These are phyloP conservation scores for Neodontobutis hainanensis DNA, from an alignment of 2,113 vertebrate genomes.

Conservation along the genomic window DNA sequence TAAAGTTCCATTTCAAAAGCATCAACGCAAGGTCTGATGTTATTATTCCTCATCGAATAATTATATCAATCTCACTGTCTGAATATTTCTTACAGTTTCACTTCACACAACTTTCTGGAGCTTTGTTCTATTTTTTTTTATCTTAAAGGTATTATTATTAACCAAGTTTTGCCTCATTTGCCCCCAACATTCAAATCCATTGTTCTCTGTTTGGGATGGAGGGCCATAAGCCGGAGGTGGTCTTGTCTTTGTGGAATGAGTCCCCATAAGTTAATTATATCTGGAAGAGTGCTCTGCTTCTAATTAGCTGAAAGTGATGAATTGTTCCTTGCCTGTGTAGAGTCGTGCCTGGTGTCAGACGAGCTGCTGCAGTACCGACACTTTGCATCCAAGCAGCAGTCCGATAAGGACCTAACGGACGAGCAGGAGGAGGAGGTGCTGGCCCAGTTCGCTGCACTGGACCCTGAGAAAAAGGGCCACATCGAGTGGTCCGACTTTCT, in stretches of 20 bases:
- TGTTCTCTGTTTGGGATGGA: neutral
- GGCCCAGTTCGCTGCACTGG: slow-evolving; percentile 89
- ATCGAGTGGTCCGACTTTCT: slow-evolving; percentile 93
- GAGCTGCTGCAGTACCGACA: slow-evolving; percentile 94
- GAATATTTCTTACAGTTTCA: too few species aligned
- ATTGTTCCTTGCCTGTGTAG: slow-evolving; percentile 67
- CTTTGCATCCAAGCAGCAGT: slow-evolving; percentile 88
- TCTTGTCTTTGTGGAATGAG: slow-evolving; percentile 17
- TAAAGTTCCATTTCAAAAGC: too few species aligned
- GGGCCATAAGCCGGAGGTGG: slow-evolving; percentile 4
- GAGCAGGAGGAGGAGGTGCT: slow-evolving; percentile 87
- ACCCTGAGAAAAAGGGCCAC: slow-evolving; percentile 88
- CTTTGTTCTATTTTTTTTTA: too few species aligned
- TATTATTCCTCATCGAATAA: too few species aligned
- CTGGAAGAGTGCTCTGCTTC: slow-evolving; percentile 19
- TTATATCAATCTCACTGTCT: too few species aligned
- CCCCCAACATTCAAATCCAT: neutral
- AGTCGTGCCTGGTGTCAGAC: slow-evolving; percentile 89
- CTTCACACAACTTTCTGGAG: too few species aligned
- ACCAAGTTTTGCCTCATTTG: slow-evolving; percentile 16
- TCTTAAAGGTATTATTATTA: too few species aligned
- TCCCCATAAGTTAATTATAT: slow-evolving; percentile 46
- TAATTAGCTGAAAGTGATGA: slow-evolving; percentile 49
- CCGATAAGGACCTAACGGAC: slow-evolving; percentile 82
- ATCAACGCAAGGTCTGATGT: too few species aligned